Conservation (phyloP, 2,888 invertebrate species). For the Ligdia adustata region DNA sequence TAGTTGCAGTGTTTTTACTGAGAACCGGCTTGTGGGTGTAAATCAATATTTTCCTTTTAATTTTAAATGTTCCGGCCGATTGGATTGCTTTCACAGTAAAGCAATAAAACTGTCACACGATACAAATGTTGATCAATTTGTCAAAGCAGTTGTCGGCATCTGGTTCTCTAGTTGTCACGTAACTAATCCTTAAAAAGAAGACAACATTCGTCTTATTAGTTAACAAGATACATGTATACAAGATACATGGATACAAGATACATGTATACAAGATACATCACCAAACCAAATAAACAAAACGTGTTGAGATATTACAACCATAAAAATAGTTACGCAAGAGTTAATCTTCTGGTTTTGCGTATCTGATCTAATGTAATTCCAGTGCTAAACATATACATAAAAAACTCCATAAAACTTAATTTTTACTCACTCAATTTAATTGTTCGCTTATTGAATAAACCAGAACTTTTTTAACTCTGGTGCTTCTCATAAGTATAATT, state of each 20-base stretch:
- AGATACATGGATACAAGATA: too few species aligned
- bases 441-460: conserved; percentile 23
- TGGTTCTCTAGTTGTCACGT: conserved; percentile 51
- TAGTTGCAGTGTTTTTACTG: conserved; percentile 22
- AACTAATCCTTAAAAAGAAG: conserved; percentile 41
- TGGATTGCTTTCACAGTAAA: conserved; percentile 33
- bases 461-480: conserved; percentile 15
- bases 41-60: conserved; percentile 35
- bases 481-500: conserved; percentile 22
- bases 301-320: neutral
- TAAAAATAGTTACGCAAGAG: neutral
- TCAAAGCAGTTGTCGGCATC: conserved; percentile 50
- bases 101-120: conserved; percentile 58
- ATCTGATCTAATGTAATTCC: neutral
- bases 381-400: conserved; percentile 10
- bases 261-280: neutral
- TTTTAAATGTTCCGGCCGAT: conserved; percentile 32
- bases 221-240: conserved; percentile 2
- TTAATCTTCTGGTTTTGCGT: neutral
- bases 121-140: conserved; percentile 55
- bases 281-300: neutral
- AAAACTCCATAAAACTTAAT: conserved; percentile 21
- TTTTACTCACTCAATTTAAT: conserved; percentile 24
- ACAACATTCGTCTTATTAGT: conserved; percentile 15
- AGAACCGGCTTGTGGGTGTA: conserved; percentile 15